Evolutionary conservation across 2,888 invertebrate species (phyloP), one percentile per base, ranked within the genome.

Genomic region (Rhingia rostrata): DNA sequence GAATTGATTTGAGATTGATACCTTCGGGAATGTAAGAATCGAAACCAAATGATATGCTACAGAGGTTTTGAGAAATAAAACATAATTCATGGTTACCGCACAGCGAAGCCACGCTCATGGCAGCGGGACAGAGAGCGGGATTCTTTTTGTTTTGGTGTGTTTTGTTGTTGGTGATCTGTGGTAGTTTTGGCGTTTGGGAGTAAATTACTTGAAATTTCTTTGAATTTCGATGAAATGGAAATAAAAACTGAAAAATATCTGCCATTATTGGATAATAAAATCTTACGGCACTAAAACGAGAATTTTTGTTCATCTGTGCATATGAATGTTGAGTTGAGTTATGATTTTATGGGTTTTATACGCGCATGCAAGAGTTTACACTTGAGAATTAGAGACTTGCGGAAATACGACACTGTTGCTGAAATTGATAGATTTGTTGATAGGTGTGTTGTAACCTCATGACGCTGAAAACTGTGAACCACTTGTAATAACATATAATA

Each of bases 1-100:
- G 80, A 84, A 80, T 84, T 84, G 84, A 84, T 84, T 84, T 80
- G 80, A 84, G 84, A 84, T 84, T 84, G 84, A 80, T 84, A 84
- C 84, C 84, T 84, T 84, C 80, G 84, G 84, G 80, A 84, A 75
- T 80, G 80, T 66, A 74, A 80, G 74, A 80, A 80, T 70, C 80
- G 56, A 39, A 75, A 70, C 80, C 66, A 84, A 84, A 84, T 84
- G 69, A 80, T 84, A 80, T 84, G 80, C 66, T 84, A 43, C 70
- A 70, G 74, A 49, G 70, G 74, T 80, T 22, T 22, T 74, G 54
- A 22, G 10, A 69, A 84, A 84, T 80, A 79, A 80, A 84, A 80
- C 74, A 84, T 84, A 84, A 84, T 84, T 84, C 84, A 84, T 84
- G 84, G 84, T 84, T 84, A 75, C 64, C 56, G 49, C 58, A 39